phyloP scores from a whole-genome alignment of 2,113 vertebrate genomes.

The Phylloscopus whistleri region DNA sequence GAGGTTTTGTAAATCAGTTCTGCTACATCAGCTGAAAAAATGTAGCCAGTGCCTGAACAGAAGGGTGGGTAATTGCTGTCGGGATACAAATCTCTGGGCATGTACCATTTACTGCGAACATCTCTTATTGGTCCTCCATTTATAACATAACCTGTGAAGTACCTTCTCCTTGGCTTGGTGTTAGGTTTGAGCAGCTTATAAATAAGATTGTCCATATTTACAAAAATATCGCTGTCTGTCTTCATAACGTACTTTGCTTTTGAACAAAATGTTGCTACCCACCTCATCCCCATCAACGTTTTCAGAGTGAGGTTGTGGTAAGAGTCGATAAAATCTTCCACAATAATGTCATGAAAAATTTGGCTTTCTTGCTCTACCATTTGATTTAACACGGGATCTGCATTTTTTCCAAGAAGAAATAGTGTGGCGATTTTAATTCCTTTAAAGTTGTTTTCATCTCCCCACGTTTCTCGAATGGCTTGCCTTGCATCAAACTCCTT shows the following conservation, averaged over 20 bases:
- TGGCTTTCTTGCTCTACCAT: conserved; percentile 99
- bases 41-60: conserved; percentile 97
- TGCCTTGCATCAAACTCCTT: conserved; percentile 98
- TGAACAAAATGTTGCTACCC: conserved; percentile 94
- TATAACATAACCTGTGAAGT: conserved; percentile 97
- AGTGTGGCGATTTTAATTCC: conserved; percentile 89
- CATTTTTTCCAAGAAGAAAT: conserved; percentile 92
- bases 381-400: conserved; percentile 89
- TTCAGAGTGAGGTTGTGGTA: conserved; percentile 98
- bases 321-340: conserved; percentile 96
- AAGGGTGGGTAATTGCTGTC: conserved; percentile 97
- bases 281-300: conserved; percentile 97
- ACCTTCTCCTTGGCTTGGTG: conserved; percentile 92
- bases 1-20: conserved; percentile 98
- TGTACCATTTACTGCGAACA: conserved; percentile 99
- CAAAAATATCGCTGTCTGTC: conserved; percentile 98
- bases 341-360: conserved; percentile 97
- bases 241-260: conserved; percentile 98
- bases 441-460: conserved; percentile 91
- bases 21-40: conserved; percentile 95
- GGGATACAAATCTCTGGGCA: conserved; percentile 94
- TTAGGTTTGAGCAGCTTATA: conserved; percentile 95
- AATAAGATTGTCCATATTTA: conserved; percentile 99
- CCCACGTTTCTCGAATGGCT: conserved; percentile 97
- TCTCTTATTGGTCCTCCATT: conserved; percentile 95